phyloP scores from a whole-genome alignment of 2,797 vertebrate species.

The Coregonus suidteri region DNA sequence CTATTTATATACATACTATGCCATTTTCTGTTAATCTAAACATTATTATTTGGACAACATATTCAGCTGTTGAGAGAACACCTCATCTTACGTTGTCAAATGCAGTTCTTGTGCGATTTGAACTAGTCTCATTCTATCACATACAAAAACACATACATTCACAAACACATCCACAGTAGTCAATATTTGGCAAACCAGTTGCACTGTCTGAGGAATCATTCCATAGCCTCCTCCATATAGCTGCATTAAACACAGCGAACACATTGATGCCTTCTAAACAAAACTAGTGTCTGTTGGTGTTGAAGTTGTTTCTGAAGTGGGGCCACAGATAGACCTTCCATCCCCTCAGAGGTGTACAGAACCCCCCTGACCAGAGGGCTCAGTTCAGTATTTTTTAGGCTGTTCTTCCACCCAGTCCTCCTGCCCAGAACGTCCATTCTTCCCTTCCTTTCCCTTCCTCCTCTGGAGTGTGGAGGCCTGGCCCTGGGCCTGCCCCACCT shows the following conservation, averaged over 20 bases:
- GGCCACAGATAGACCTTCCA: neutral
- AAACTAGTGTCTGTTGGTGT: neutral
- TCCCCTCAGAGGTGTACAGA: neutral
- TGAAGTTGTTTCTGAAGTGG: neutral
- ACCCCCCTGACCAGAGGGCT: neutral
- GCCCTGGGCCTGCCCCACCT: conserved; percentile 71
- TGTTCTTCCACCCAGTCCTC: conserved; percentile 24
- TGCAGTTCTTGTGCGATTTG: neutral
- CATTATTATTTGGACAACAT: conserved; percentile 1
- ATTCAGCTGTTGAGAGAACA: neutral
- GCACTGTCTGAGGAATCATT: conserved; percentile 14
- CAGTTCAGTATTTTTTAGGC: conserved; percentile 4
- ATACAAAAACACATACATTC: neutral
- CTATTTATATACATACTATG: conserved; percentile 14
- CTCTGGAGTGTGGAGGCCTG: conserved; percentile 6
- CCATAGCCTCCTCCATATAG: conserved; percentile 28
- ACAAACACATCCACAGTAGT: conserved; percentile 4
- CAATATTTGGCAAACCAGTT: conserved; percentile 26
- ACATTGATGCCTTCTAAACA: neutral
- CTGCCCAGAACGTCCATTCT: conserved; percentile 5
- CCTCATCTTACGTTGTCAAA: neutral
- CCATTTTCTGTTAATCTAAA: neutral
- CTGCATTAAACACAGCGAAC: neutral
- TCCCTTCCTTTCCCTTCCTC: conserved; percentile 40
- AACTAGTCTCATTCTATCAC: neutral